Evolutionary conservation across 2,113 vertebrate genomes (phyloP), one percentile per base, ranked within the genome.

Genomic region (Megaleporinus macrocephalus): DNA sequence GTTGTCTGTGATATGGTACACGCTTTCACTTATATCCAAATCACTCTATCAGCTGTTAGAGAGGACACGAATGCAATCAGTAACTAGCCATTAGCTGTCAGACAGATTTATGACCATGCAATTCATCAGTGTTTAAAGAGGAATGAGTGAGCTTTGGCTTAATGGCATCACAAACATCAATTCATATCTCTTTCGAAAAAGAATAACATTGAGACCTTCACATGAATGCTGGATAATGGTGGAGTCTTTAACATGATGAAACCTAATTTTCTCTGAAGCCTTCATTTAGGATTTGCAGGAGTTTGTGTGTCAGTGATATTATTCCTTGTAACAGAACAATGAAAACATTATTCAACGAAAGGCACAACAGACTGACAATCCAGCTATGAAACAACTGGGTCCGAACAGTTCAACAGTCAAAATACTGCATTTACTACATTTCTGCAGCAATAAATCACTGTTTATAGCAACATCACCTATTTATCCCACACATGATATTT

Each of bases 1-100:
- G 61, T 59, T 78, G 65, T 84, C 73, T 82, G 29, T 84, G 76
- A 82, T 80, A 82, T 57, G 41, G 24, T 65, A 49, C 70, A 47
- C 29, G 33, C 13, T 59, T 41, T 66, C 33, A 76, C 30, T 79
- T 59, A 69, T 68, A 63, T 29, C 66, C 81, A 78, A 63, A 33
- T 73, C 14, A 24, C 20, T 68, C 29, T 68, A 49, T 61, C 61
- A 86, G 69, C 71, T 70, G 41, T 0, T 9, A 44, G 11, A 44
- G 41, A 41, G 29, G 7, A 66, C 27, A 29, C 29, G 26, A 65
- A 5, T 10, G 29, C 14, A 30, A 15, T 16, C 29, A 16, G 62
- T 36, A 66, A 66, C 18, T 66, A 33, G 27, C 63, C 18, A 22
- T 68, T 68, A 41, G 20, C 18, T 20, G 10, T 22, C 65, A 68